Evolutionary conservation across 2,888 invertebrate species (phyloP), one percentile per base, ranked within the genome.

Genomic region (Gnatocerus cornutus): DNA sequence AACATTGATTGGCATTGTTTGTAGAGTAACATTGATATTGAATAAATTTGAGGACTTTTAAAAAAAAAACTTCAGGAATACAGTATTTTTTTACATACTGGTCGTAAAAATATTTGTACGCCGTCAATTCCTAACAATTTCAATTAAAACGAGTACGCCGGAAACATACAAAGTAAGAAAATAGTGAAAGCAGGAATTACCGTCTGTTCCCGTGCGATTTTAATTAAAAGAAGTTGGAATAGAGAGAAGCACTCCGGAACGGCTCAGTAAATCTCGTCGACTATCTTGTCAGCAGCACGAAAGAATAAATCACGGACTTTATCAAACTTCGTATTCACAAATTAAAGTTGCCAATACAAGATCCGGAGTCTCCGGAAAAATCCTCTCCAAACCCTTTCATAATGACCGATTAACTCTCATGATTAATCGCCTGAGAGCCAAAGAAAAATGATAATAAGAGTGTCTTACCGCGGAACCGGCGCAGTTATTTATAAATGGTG

Each of bases 171-270:
- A 55, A 55, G 39, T 55, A 30, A 29, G 39, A 53, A 55, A 39
- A 30, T 52, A 55, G 55, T 55, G 55, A 39, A 55, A 10, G 10
- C 3, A 4, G 39, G 37, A 30, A 39, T 30, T 37, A 39, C n/a
- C 37, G 33, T 16, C 37, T 39, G n/a, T 12, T 29, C 52, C 9
- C 10, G 29, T 29, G n/a, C 13, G 39, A 39, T 21, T 55, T 55
- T 55, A 55, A 55, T 55, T 55, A 55, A 55, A 55, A 55, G 55
- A 39, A 55, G 55, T 55, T 39, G 37, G 27, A 46, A 46, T 46
- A 46, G 55, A 33, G 30, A 29, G 21, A 53, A 12, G 55, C 14
- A 30, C 33, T 55, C 33, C 6, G 10, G 39, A 37, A n/a, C 43
- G 56, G 27, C 41, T 39, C 55, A 14, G 55, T 55, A 55, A 55